Evolutionary conservation across 2,888 invertebrate species (phyloP).

Genomic region (Neocrepidodera transversa): DNA sequence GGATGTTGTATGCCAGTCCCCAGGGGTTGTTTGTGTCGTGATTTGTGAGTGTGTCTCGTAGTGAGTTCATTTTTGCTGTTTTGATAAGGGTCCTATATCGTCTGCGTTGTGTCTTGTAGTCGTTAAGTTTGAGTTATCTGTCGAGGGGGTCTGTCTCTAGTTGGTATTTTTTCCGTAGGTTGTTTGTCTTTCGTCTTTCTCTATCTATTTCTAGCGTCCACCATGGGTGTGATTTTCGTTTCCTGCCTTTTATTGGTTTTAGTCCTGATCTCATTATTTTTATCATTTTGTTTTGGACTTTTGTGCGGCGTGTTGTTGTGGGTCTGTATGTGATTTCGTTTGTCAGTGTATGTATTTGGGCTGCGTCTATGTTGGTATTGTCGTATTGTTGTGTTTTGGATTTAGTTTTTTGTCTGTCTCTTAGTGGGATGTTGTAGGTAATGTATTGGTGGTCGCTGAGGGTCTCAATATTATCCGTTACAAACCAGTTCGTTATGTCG

Average conservation of each 20-base stretch:
- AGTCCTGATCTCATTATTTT: not conserved
- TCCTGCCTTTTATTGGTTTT: too few species aligned
- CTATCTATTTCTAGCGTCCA: not conserved
- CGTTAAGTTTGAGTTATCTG: not conserved
- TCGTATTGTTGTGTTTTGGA: not conserved
- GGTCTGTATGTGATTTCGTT: not conserved
- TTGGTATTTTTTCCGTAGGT: not conserved
- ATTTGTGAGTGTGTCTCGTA: constrained; percentile 2
- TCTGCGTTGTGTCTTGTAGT: not conserved
- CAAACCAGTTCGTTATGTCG: constrained; percentile 20
- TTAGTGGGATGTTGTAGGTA: not conserved
- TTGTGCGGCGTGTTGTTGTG: not conserved
- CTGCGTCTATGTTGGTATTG: not conserved
- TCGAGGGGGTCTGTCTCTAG: not conserved
- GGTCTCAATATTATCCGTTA: constrained; percentile 29
- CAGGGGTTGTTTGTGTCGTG: constrained; percentile 9
- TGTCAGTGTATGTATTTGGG: not conserved
- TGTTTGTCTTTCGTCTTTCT: not conserved
- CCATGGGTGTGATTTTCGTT: not conserved
- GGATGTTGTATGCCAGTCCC: constrained; percentile 5
- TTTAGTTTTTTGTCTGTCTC: not conserved
- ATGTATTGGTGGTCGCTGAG: constrained; percentile 38
- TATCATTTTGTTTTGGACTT: not conserved
- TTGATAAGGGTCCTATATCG: constrained; percentile 4
- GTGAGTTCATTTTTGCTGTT: not conserved